Percentiles rank a stretch among this genome's conserved stretches.
Conservation (phyloP, 2,888 invertebrate genomes). For the Drosophila pseudotakahashii region DNA sequence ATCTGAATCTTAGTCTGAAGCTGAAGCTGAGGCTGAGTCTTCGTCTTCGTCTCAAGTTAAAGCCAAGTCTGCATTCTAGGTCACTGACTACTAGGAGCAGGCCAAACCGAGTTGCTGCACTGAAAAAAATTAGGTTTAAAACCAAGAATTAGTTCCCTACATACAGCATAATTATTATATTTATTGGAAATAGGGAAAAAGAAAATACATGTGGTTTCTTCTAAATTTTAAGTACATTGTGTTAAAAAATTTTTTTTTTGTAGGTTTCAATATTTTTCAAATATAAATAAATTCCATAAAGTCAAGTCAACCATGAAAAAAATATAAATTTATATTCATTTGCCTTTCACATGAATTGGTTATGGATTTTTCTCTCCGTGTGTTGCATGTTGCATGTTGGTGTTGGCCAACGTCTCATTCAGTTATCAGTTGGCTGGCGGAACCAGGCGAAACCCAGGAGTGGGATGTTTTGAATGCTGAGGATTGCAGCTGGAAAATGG, state of each 20-base stretch:
- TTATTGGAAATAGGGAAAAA: too few species aligned
- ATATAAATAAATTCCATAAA: too few species aligned
- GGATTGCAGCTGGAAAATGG: conserved; percentile 23
- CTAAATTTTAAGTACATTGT: too few species aligned
- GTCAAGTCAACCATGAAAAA: too few species aligned
- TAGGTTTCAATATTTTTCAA: too few species aligned
- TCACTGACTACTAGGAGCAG: conserved; percentile 62
- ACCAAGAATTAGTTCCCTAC: not conserved
- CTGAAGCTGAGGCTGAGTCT: not conserved
- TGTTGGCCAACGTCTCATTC: conserved; percentile 78
- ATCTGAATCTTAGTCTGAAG: not conserved
- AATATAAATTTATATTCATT: too few species aligned
- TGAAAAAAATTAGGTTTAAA: too few species aligned
- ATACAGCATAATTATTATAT: too few species aligned
- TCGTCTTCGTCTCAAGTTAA: conserved; percentile 9
- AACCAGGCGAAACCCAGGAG: conserved; percentile 26
- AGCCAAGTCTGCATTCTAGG: conserved; percentile 70
- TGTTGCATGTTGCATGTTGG: conserved; percentile 44
- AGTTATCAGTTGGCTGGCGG: conserved; percentile 58
- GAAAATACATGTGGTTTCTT: too few species aligned
- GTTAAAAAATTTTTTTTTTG: too few species aligned
- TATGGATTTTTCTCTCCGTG: conserved; percentile 8
- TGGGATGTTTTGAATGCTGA: conserved; percentile 11
- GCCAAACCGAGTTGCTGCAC: conserved; percentile 40
- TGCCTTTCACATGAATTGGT: too few species aligned